These are phyloP conservation scores for Hypselothyrea guttata DNA, from an alignment of 2,888 invertebrate species.

Conservation along the genomic window DNA sequence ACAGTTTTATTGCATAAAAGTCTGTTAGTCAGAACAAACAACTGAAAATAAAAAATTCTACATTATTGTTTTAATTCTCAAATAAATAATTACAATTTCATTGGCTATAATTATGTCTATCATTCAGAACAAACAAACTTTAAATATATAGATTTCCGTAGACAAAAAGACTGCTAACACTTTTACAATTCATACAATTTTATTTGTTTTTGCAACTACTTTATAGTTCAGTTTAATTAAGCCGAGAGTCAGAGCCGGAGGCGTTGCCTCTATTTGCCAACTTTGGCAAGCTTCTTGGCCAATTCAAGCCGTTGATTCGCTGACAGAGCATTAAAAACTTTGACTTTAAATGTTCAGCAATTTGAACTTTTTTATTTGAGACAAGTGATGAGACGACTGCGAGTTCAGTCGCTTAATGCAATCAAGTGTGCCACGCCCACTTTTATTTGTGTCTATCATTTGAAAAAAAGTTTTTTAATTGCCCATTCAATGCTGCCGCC, in stretches of 20 bases:
- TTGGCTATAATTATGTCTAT: too few relatives aligned
- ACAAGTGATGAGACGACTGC: constrained; percentile 9
- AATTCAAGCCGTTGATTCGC: constrained; percentile 20
- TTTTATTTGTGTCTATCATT: constrained; percentile 28
- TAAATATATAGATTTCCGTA: too few relatives aligned
- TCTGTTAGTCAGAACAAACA: too few relatives aligned
- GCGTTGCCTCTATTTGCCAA: constrained; percentile 21
- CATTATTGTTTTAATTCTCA: too few relatives aligned
- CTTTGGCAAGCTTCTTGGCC: constrained; percentile 17
- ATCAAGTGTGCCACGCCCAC: constrained; percentile 27
- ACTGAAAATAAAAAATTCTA: too few relatives aligned
- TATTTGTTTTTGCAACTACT: constrained; percentile 3
- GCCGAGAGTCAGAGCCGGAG: constrained; percentile 18
- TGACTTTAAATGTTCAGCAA: constrained; percentile 34
- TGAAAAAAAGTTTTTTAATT: constrained; percentile 64
- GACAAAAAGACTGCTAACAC: too few relatives aligned
- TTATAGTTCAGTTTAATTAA: constrained; percentile 40
- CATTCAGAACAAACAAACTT: too few relatives aligned
- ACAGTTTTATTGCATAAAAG: too few relatives aligned
- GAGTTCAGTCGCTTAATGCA: constrained; percentile 43
- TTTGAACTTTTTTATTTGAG: constrained; percentile 39
- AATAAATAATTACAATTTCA: too few relatives aligned
- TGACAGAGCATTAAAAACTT: constrained; percentile 35
- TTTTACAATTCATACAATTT: background rate
- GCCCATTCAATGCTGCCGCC: constrained; percentile 42